Evolutionary conservation across 2,797 vertebrate genomes (phyloP).

Genomic region (Esox masquinongy): DNA sequence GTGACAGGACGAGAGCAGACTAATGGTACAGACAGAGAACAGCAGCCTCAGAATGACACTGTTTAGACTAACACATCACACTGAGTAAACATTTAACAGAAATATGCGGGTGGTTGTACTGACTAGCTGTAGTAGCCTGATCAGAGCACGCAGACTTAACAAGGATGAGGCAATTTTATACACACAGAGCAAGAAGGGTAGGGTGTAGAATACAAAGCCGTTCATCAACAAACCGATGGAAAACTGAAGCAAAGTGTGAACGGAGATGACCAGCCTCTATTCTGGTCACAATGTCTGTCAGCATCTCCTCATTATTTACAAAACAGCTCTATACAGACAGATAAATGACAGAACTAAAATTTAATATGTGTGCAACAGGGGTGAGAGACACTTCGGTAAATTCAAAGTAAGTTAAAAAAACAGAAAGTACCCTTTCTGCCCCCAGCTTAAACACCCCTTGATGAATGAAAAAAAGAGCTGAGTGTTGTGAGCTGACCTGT

Average conservation of each 20-base stretch:
- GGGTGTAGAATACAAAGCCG: not conserved
- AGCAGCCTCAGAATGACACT: too few relatives aligned
- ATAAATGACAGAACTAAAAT: not conserved
- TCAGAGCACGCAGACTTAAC: too few relatives aligned
- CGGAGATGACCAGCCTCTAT: not conserved
- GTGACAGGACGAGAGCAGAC: too few relatives aligned
- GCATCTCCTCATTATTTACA: not conserved
- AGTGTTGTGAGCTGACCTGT: conserved; percentile 47
- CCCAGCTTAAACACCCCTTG: not conserved
- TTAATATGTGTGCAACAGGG: not conserved
- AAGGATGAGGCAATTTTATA: too few relatives aligned
- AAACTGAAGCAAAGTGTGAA: not conserved
- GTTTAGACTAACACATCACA: too few relatives aligned
- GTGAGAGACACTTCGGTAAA: not conserved
- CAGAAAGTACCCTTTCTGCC: not conserved
- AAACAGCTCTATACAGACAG: not conserved
- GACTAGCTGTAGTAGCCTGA: too few relatives aligned
- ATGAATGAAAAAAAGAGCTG: conserved; percentile 30
- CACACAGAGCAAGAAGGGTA: not conserved
- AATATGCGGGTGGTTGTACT: too few relatives aligned
- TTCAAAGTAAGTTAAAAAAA: not conserved
- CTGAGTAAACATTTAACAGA: too few relatives aligned
- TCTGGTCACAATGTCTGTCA: not conserved
- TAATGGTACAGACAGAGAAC: too few relatives aligned
- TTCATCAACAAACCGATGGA: not conserved